phyloP scores from a whole-genome alignment of 2,797 vertebrate species.

The Cuniculus paca region DNA sequence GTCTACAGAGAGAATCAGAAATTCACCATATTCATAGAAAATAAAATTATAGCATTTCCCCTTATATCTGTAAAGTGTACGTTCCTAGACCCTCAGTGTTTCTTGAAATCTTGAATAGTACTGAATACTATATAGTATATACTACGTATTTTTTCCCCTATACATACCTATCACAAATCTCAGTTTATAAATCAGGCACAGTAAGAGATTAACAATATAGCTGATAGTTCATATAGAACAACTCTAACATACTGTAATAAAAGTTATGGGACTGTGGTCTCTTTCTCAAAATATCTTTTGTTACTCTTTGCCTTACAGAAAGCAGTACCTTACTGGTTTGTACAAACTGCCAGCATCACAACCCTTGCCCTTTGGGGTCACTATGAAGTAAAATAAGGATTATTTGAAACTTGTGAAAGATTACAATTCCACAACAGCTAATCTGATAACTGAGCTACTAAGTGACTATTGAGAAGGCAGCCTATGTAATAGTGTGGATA shows the following conservation, averaged over 20 bases:
- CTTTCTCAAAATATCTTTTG: neutral
- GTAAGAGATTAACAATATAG: neutral
- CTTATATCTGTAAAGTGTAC: neutral
- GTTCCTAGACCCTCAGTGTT: neutral
- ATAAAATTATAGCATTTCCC: neutral
- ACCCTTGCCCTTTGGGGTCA: neutral
- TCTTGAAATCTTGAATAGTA: neutral
- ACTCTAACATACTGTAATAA: neutral
- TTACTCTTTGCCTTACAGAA: neutral
- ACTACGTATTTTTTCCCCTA: neutral
- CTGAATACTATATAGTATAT: neutral
- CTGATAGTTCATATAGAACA: neutral
- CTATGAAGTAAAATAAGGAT: neutral
- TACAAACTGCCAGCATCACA: neutral
- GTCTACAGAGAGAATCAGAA: conserved; percentile 33
- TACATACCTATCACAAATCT: neutral
- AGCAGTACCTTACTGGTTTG: neutral
- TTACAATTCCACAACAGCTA: neutral
- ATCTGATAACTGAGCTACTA: neutral
- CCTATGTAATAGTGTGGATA: neutral
- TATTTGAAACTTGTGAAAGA: neutral
- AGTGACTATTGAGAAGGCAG: neutral
- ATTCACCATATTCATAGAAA: conserved; percentile 7
- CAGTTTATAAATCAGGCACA: neutral
- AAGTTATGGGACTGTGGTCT: neutral